A percentile compares a stretch with the other conserved stretches of the same genome.
These are phyloP conservation scores for Laticauda colubrina DNA, from an alignment of 2,113 vertebrate species.

Conservation along the genomic window DNA sequence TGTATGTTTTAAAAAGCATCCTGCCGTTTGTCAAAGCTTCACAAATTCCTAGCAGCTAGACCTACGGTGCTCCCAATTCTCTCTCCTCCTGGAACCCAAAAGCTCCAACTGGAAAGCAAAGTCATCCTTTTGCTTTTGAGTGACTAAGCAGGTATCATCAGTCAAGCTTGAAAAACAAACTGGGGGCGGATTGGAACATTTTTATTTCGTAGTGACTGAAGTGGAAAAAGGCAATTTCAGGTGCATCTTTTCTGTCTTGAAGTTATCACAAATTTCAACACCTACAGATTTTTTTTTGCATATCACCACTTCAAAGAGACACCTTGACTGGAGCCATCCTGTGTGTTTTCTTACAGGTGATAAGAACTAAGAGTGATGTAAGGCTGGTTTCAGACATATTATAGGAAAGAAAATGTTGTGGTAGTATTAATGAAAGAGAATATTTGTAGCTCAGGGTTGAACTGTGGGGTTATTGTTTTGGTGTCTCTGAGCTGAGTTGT, in stretches of 20 bases:
- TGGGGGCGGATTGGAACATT: slow-evolving; percentile 62
- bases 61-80: not conserved
- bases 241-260: slow-evolving; percentile 34
- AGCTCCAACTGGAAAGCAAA: slow-evolving; percentile 43
- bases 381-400: not conserved
- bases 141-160: slow-evolving; percentile 51
- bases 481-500: too few relatives aligned
- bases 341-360: not conserved
- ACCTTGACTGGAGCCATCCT: not conserved
- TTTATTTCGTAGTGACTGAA: slow-evolving; percentile 56
- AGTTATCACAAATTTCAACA: slow-evolving; percentile 38
- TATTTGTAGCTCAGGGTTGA: not conserved
- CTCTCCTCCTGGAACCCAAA: slow-evolving; percentile 41
- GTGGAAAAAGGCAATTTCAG: slow-evolving; percentile 42
- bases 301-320: not conserved
- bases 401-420: not conserved
- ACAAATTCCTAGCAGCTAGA: slow-evolving; percentile 5
- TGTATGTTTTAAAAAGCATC: not conserved
- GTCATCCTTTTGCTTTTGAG: slow-evolving; percentile 54
- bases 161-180: slow-evolving; percentile 55
- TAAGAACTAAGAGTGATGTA: not conserved
- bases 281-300: not conserved
- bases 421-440: not conserved
- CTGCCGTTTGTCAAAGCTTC: slow-evolving; percentile 4
- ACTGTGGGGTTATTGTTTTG: not conserved